Evolutionary conservation across 1,140 invertebrate genomes (phyloP).

Genomic region (Aculops lycopersici): DNA sequence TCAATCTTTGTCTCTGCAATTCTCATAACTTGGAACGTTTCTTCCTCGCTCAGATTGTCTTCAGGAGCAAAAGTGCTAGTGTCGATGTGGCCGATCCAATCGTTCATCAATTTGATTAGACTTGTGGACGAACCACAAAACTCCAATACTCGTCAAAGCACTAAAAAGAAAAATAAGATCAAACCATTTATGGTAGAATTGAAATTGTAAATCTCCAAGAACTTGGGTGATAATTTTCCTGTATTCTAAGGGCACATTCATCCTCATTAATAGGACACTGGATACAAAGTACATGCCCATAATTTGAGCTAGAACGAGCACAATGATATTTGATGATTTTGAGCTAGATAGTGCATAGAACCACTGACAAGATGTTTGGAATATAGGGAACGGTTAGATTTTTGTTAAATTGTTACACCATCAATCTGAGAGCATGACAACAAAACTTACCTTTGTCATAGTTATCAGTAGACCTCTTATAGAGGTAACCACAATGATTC

Average conservation of each 20-base stretch:
- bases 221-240: conserved; percentile 84
- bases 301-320: conserved; percentile 75
- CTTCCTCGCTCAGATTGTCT: no score
- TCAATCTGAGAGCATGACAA: no score
- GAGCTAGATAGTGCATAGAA: conserved; percentile 99
- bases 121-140: conserved; percentile 73
- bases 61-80: no score
- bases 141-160: conserved; percentile 71
- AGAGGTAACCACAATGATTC: conserved; percentile 90
- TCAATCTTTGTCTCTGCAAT: no score
- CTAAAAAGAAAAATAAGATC: conserved; percentile 96
- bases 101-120: no score
- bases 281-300: conserved; percentile 99
- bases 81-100: no score
- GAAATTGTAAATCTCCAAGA: conserved; percentile 84
- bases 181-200: conserved; percentile 99
- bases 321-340: conserved; percentile 94
- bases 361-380: conserved; percentile 50
- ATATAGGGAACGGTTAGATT: no score
- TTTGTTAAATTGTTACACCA: no score
- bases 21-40: no score
- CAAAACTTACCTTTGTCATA: conserved; percentile 75
- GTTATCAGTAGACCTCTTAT: conserved; percentile 80
- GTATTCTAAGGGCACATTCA: conserved; percentile 98
- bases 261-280: conserved; percentile 77